Evolutionary conservation across 2,888 invertebrate species (phyloP), one percentile per base, ranked within the genome.

Genomic region (Acleris cristana): DNA sequence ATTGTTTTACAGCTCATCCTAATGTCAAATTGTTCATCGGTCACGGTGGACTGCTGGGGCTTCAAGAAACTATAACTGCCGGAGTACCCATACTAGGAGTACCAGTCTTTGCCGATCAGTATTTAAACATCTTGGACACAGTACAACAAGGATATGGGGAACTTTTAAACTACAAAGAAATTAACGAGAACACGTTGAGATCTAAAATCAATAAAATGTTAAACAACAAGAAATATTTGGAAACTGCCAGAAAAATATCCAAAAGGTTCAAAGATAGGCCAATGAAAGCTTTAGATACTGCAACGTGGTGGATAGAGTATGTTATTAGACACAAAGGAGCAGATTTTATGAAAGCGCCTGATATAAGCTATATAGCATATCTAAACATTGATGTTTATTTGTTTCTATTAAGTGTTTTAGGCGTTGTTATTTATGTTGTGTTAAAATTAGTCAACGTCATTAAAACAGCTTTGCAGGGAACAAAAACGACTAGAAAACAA

Each of bases 361-460:
- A 87, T 63, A 76, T 93, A 69, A 79, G 81, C 4, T 85, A 89
- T 72, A 84, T 89, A 75, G 86, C 90, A 72, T 85, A 85, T 69
- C 69, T 85, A 23, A 74, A 92, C 45, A 68, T 93, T 4, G 95
- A 95, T 77, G 87, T 95, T 40, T 82, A 63, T 49, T 51, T 94
- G 48, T 89, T 80, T 16, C 89, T 93, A 71, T 73, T 89, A 1
- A 14, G 87, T 0, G 16, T 69, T 12, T 14, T 59, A 10, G 21
- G 2, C 69, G 4, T 69, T 51, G 6, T 68, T 21, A 45, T 61
- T 55, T 21, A 65, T 66, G 26, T 70, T 45, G 40, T 68, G 18
- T 52, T 62, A 5, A 71, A 69, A 57, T 45, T 26, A 40, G 10
- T 63, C 2, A 19, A 8, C 8, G 8, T 60, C 2, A 30, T 16